Evolutionary conservation across 2,797 vertebrate genomes (phyloP), one percentile per base, ranked within the genome.

Genomic region (Merluccius polli): DNA sequence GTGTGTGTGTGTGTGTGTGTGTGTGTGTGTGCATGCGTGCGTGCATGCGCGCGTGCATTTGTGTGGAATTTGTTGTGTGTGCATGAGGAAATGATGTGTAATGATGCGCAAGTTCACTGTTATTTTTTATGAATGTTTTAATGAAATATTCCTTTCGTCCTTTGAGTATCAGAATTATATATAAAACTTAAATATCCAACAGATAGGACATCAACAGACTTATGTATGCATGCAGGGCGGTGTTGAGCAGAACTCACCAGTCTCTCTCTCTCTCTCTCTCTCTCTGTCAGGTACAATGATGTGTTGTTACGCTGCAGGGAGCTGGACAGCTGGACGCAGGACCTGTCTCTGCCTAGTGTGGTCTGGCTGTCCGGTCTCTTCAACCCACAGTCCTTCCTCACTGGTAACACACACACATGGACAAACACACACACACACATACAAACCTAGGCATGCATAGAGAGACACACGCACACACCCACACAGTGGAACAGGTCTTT

Each of bases 331-430:
- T 94, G 94, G 95, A 94, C 95, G 80, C 94, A 94, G 86, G 93
- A 96, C 90, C 91, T 96, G 86, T 92, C 94, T 89, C 95, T 96
- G 87, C 97, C 95, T 70, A 92, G 88, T 81, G 93, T 94, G 73
- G 94, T 98, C 90, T 99, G 96, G 96, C 92, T 96, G 86, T 95
- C 96, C 86, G 96, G 96, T 83, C 94, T 97, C 90, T 98, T 96
- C 93, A 97, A 97, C 93, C 97, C 96, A 76, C 97, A 98, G 93
- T 97, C 97, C 87, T 98, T 98, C 90, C 96, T 99, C 91, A 98
- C 98, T 86, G 97, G 98, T 99, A 96, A 92, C 89, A 91, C 44
- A 77, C 70, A 76, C 73, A 77, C 79, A 77, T 35, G 30, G 21
- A 65, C 69, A 65, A 65, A 67, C 33, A 72, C 35, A 73, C 52